Base-by-base conservation (phyloP, 2,888 invertebrate species). In the Drosophila recens region DNA sequence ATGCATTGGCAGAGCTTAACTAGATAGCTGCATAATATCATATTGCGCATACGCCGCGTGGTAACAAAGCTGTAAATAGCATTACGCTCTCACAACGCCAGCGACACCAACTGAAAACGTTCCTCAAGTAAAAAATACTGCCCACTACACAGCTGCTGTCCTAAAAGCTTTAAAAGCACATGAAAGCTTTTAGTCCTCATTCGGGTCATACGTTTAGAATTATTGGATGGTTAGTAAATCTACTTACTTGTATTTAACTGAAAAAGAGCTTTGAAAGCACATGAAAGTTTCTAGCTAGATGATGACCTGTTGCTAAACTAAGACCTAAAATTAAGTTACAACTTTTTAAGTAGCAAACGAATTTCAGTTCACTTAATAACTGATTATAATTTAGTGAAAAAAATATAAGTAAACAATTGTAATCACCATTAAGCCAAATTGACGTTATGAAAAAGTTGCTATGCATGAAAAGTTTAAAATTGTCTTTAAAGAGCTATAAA, bases 1-100 rank as follows among this genome's bases (percentile, higher is more conserved):
- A 82, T 79, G 82, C 82, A 79, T 75, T 80, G 79, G 51, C 33
- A 69, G 68, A 59, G 82, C 75, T 82, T 68, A 75, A 70, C 69
- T 67, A 58, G 79, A 75, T 79, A 80, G 69, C 79, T 67, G 72
- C 58, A 75, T 69, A 71, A 59, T 67, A 62, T 67, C 40, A 79
- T 79, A 79, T 67, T 72, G 74, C 62, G 64, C 63, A 81, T 80
- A 80, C 68, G 72, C 66, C 65, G 62, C 20, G 48, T 67, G 46
- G 49, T 54, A 42, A 5, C 43, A 34, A 61, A 57, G 57, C 58
- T 61, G 56, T 72, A 66, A 66, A 65, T 53, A 17, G 42, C 59
- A 53, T 63, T 43, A 67, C 11, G 46, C 8, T 45, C 17, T 34
- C 6, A 33, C 46, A 54, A 33, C 27, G 49, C 20, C 40, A 48